phyloP scores from a whole-genome alignment of 2,888 invertebrate genomes.

The Drosophila helvetica region DNA sequence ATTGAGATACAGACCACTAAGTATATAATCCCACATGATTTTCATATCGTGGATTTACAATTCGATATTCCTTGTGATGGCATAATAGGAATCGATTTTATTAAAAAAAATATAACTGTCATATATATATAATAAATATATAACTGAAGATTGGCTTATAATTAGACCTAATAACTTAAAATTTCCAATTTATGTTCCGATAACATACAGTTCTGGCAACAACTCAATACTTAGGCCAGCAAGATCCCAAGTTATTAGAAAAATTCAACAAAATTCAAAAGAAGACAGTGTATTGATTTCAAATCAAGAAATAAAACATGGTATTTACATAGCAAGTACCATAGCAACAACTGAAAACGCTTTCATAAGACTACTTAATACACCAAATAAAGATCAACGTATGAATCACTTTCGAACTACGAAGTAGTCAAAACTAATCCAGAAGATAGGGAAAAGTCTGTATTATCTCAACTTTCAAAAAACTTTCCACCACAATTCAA shows the following conservation, averaged over 20 bases:
- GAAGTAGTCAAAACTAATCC: not conserved
- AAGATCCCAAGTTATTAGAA: conserved; percentile 8
- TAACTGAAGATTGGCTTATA: conserved; percentile 5
- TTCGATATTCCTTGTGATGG: too few relatives aligned
- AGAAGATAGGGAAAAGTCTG: conserved; percentile 2
- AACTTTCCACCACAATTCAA: conserved; percentile 2
- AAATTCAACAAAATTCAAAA: conserved; percentile 1
- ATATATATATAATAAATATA: too few relatives aligned
- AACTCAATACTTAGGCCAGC: not conserved
- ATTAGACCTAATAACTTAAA: conserved; percentile 7
- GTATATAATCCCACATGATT: conserved; percentile 1
- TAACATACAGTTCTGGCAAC: too few relatives aligned
- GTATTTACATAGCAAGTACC: conserved; percentile 1
- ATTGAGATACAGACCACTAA: conserved; percentile 5
- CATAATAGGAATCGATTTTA: not conserved
- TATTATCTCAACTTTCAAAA: conserved; percentile 1
- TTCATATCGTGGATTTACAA: not conserved
- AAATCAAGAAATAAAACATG: not conserved
- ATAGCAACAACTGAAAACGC: not conserved
- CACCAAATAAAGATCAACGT: too few relatives aligned
- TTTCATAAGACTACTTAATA: not conserved
- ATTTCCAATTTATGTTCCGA: conserved; percentile 12
- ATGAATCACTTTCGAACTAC: not conserved
- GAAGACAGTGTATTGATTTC: not conserved
- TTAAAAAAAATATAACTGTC: conserved; percentile 4